Evolutionary conservation across 1,140 invertebrate genomes (phyloP), one percentile per base, ranked within the genome.

Genomic region (Muscidifurax raptorellus): DNA sequence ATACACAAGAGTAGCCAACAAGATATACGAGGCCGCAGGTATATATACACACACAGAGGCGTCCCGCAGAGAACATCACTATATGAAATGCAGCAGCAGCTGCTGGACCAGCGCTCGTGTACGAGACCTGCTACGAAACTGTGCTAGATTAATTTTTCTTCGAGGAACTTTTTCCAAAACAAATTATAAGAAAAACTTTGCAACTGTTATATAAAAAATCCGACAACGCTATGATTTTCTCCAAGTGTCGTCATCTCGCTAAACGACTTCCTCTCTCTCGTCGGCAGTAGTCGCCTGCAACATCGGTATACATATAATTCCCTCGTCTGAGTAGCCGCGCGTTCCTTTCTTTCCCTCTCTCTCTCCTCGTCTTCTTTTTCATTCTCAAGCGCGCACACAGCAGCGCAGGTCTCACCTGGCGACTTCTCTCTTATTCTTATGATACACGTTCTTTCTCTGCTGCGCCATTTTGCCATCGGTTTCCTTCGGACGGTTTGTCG

Each of bases 341-440:
- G 74, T 88, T 87, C 84, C 83, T 87, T 78, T 83, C 74, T 80
- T 75, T 75, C 74, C 75, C 22, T 27, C 36, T 52, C 36, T 52
- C 59, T 25, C 64, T 25, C n/a, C n/a, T 40, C 36, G 40, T 22
- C 66, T 28, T 25, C 36, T 80, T 47, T 69, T 12, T 74, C 84
- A 74, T 72, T 72, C 85, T 83, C 47, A 74, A 69, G 36, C 82
- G 67, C 67, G 83, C 84, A 40, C 36, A 40, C 36, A 40, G 87
- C 36, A 40, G 87, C 79, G 78, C 67, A 72, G 78, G 81, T 84
- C 85, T 77, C 75, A 85, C 84, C 85, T 83, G 77, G 69, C 80
- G 79, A 78, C 79, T 87, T 36, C 18, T 76, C 66, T 44, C 32
- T 44, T n/a, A n/a, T 47, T 66, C 32, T 30, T 15, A 59, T n/a